Base-by-base conservation (phyloP, 2,113 vertebrate genomes). In the Xerus inauris region DNA sequence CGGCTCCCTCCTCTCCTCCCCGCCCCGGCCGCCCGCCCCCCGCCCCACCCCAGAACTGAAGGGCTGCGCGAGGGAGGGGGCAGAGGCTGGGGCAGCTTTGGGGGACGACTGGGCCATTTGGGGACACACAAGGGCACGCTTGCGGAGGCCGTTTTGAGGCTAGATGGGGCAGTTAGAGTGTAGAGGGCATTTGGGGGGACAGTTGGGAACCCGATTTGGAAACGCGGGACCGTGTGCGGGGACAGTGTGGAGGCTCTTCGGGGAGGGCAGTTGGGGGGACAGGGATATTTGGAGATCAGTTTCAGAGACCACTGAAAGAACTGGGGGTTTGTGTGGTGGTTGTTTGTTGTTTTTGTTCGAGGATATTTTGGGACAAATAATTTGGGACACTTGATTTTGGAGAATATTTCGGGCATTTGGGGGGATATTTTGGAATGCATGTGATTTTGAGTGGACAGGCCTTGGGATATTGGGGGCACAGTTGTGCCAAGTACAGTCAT, bases 1-100 rank as follows among this genome's bases (percentile, higher is more conserved):
- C 75, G 22, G 89, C 69, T 35, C 86, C 89, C 71, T 57, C 26
- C 62, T 62, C n/a, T 67, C 3, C 51, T 17, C 30, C 83, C 35
- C 10, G 11, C 30, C 75, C 87, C 35, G 11, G 2, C 26, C 42
- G 0, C 13, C 54, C 51, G 72, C 6, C 0, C 0, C 28, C 71
- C 62, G 71, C 81, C 79, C 35, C 2, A 6, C 59, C 22, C 76
- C 40, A 5, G 54, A 22, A 20, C 67, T 5, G 38, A 51, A 49
- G 20, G 35, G 88, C 79, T 67, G 64, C 19, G 7, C 40, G 2
- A 54, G 19, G 32, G 49, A 13, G 10, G 54, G 35, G 38, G 12
- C 17, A 22, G 57, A 71, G 30, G 6, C 28, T 73, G 59, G 75
- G 64, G 30, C 59, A 69, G 64, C 73, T 45, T 19, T 59, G 32